Base-by-base conservation (phyloP, 1,140 invertebrate genomes). In the Tachypleus tridentatus region DNA sequence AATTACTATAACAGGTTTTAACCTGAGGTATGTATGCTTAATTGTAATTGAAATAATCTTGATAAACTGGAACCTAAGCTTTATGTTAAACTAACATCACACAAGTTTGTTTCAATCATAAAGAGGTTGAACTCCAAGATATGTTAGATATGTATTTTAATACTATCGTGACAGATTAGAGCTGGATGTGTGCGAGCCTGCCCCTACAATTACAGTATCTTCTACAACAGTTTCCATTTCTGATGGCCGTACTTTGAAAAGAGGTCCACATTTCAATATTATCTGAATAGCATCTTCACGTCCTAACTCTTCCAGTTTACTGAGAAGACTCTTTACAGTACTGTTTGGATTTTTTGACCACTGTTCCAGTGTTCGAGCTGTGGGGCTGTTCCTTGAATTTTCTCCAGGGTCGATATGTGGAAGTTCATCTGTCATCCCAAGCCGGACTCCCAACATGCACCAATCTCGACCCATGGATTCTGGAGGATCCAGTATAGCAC, bases 381-480 rank as follows among this genome's bases (percentile, higher is more conserved):
- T 82, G 49, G 77, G 74, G 60, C 80, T 81, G 10, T 76, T 70
- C 11, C 69, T 70, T 48, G 70, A 72, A 57, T 75, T 73, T 57
- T 74, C 72, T 7, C 70, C 73, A 49, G 74, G 70, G 66, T 84
- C 82, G 9, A 83, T 64, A 47, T 76, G 73, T 8, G 82, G 82
- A 10, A 85, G 67, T 60, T 78, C 75, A 58, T 83, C 80, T 49
- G 79, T 74, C 61, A 87, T 76, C 48, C 87, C 87, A 50, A 91
- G 75, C 65, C 84, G 80, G 2, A 91, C 83, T 4, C 88, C 88
- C 50, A 92, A 74, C 63, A 92, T 78, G 74, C 87, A 89, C 89
- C 89, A 91, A 74, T 92, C 89, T 67, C 85, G 79, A 8, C 89
- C 89, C 73, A 89, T 84, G 3, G 83, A 80, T 74, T 91, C 87